phyloP scores from a whole-genome alignment of 2,113 vertebrate species.

The Cynoglossus semilaevis region DNA sequence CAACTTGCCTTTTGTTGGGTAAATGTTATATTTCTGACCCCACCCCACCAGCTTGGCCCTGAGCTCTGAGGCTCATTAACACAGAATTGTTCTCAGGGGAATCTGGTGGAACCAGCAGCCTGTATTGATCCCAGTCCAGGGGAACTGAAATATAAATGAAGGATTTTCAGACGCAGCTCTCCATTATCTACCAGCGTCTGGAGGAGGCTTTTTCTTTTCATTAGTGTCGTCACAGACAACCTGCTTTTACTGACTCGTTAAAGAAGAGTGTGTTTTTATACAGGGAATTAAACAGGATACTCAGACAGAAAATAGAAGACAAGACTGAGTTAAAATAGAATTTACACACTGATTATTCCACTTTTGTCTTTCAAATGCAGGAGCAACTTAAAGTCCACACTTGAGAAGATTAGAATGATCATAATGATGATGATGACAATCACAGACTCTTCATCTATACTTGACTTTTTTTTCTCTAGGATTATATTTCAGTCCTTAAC shows the following conservation, averaged over 20 bases:
- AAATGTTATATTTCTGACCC: slow-evolving; percentile 27
- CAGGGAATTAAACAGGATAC: neutral
- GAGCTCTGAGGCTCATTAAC: slow-evolving; percentile 54
- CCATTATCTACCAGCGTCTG: slow-evolving; percentile 13
- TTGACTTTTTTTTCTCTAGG: no score
- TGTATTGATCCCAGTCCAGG: slow-evolving; percentile 50
- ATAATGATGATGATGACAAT: no score
- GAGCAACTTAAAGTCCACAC: neutral
- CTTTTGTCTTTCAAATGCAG: neutral
- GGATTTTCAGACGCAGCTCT: slow-evolving; percentile 9
- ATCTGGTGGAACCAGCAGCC: slow-evolving; percentile 43
- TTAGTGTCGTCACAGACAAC: slow-evolving; percentile 10
- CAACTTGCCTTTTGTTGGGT: neutral
- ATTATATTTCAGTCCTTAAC: no score
- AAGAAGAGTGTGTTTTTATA: neutral
- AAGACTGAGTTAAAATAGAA: neutral
- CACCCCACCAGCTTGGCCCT: neutral
- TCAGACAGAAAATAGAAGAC: neutral
- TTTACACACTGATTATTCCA: neutral
- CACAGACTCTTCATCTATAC: no score
- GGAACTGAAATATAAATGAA: slow-evolving; percentile 61
- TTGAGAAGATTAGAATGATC: no score
- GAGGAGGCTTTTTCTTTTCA: slow-evolving; percentile 9
- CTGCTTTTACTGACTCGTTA: neutral
- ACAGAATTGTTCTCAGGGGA: slow-evolving; percentile 37